These are phyloP conservation scores for Drosophila trapezifrons DNA, from an alignment of 1,140 invertebrate species.

Conservation along the genomic window DNA sequence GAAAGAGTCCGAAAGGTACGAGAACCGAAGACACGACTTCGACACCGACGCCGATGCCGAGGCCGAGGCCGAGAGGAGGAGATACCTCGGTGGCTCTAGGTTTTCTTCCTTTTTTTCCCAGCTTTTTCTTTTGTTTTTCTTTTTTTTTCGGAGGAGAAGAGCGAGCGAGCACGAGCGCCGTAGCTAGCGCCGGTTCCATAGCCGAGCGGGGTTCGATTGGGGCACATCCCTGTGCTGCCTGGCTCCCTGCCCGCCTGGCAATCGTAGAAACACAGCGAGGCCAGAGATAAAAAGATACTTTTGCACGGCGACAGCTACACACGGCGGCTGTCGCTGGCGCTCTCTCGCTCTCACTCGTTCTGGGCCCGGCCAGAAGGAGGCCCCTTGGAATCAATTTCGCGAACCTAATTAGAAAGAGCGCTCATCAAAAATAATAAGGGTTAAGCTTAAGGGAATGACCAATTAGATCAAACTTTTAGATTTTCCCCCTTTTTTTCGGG, in stretches of 20 bases:
- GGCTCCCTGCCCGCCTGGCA: conserved; percentile 31
- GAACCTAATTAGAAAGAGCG: conserved; percentile 66
- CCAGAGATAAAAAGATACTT: conserved; percentile 78
- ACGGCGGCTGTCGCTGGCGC: conserved; percentile 15
- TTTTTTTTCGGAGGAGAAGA: conserved; percentile 40
- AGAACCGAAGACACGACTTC: conserved; percentile 45
- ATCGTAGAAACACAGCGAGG: conserved; percentile 70
- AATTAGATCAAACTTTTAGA: conserved; percentile 71
- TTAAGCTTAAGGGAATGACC: conserved; percentile 77
- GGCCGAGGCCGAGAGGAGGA: conserved; percentile 5
- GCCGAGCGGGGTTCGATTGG: conserved; percentile 58
- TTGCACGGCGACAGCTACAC: conserved; percentile 66
- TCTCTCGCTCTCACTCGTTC: conserved; percentile 22
- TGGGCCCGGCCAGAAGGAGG: conserved; percentile 7
- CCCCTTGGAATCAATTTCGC: conserved; percentile 56
- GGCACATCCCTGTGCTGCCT: conserved; percentile 46
- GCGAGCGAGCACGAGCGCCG: conserved; percentile 54
- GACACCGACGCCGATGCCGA: conserved; percentile 20
- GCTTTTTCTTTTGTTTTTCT: conserved; percentile 11
- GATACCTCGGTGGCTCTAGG: conserved; percentile 33
- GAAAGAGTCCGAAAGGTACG: conserved; percentile 48
- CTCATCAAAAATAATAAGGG: conserved; percentile 65
- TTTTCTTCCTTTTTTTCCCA: conserved; percentile 29
- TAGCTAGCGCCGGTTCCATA: conserved; percentile 18
- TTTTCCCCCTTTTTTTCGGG: conserved; percentile 39